A percentile compares a stretch with the other conserved stretches of the same genome.
Conservation (phyloP, 2,113 vertebrate species). For the Mustelus asterias region DNA sequence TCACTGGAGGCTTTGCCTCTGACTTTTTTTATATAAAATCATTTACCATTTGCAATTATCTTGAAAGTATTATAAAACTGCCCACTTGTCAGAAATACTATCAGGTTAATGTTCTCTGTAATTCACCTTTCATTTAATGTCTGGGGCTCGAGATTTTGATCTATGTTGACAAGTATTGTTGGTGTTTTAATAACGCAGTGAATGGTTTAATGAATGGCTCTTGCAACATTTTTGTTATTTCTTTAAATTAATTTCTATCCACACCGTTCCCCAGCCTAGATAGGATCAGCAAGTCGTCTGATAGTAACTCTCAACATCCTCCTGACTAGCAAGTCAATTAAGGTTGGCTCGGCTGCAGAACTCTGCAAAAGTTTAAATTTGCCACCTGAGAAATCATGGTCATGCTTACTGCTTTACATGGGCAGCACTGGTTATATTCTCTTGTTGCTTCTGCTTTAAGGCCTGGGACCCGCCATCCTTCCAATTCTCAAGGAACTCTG, state of each 20-base stretch:
- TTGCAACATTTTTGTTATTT: not conserved
- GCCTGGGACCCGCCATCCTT: constrained; percentile 59
- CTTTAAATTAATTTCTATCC: not conserved
- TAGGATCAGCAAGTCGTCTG: not conserved
- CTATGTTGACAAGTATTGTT: not conserved
- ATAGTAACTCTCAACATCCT: not conserved
- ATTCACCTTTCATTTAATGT: not conserved
- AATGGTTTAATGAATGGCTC: not conserved
- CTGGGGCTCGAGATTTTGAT: not conserved
- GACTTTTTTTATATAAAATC: not conserved
- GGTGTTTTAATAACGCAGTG: not conserved
- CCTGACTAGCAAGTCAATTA: not conserved
- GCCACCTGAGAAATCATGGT: no score
- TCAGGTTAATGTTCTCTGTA: not conserved
- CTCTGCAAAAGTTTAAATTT: not conserved
- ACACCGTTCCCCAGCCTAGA: not conserved
- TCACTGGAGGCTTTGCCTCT: not conserved
- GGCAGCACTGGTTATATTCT: not conserved
- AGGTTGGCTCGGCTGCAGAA: not conserved
- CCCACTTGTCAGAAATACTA: not conserved
- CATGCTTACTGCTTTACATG: not conserved
- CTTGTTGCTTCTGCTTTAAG: constrained; percentile 46
- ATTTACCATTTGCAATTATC: not conserved
- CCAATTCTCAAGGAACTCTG: constrained; percentile 59
- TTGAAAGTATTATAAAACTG: not conserved